phyloP scores from a whole-genome alignment of 2,888 invertebrate species.

The Cistogaster globosa region DNA sequence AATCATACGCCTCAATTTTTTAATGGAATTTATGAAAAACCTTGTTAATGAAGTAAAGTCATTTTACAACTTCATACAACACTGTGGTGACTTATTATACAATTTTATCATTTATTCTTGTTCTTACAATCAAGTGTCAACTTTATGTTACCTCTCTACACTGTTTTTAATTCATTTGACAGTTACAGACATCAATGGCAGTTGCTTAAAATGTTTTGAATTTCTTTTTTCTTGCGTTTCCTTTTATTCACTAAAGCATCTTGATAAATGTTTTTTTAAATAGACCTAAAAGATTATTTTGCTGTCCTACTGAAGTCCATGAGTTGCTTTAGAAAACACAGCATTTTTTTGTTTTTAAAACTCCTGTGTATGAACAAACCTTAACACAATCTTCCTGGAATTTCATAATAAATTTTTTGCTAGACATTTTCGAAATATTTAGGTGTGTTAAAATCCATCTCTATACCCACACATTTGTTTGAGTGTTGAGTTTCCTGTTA shows the following conservation, averaged over 20 bases:
- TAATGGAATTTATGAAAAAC: neutral
- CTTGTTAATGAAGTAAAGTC: neutral
- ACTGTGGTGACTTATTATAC: neutral
- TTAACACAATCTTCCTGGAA: conserved; percentile 39
- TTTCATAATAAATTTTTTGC: conserved; percentile 58
- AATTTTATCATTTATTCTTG: neutral
- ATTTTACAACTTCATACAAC: neutral
- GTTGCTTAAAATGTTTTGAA: conserved; percentile 54
- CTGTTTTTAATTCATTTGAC: conserved; percentile 25
- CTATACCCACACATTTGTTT: neutral
- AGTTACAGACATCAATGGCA: conserved; percentile 46
- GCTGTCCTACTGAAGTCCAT: conserved; percentile 14
- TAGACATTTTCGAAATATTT: conserved; percentile 61
- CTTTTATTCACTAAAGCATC: conserved; percentile 16
- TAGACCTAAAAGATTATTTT: conserved; percentile 63
- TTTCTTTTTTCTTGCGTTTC: conserved; percentile 36
- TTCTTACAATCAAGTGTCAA: conserved; percentile 17
- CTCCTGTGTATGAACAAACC: neutral
- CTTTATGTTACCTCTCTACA: conserved; percentile 2
- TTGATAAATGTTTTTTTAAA: conserved; percentile 70
- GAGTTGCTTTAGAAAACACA: conserved; percentile 20
- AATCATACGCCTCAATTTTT: neutral
- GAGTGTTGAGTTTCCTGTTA: conserved; percentile 38
- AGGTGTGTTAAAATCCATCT: conserved; percentile 63
- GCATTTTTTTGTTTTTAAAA: neutral